Evolutionary conservation across 53 echinoderm and acorn worm species (phyloP).

Genomic region (Holothuria leucospilota): DNA sequence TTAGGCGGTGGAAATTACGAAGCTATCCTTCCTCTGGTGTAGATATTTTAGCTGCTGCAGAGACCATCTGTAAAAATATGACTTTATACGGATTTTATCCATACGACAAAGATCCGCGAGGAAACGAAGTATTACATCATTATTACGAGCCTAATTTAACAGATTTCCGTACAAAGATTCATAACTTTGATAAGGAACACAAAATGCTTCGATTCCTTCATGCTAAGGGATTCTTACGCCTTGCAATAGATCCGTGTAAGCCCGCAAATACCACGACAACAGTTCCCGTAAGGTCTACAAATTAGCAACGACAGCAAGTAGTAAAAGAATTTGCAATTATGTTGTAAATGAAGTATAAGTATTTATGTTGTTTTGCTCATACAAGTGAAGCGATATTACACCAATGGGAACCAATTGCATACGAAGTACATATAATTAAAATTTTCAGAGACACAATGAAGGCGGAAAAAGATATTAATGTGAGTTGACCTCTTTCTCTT

Average conservation of each 20-base stretch:
- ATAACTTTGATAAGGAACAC: conserved; percentile 26
- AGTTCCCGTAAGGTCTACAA: too few species aligned
- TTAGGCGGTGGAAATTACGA: background rate
- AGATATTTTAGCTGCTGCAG: conserved; percentile 41
- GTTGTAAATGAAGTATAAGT: too few species aligned
- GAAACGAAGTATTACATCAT: conserved; percentile 12
- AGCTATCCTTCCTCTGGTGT: conserved; percentile 32
- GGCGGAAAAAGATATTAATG: too few species aligned
- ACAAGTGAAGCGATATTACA: too few species aligned
- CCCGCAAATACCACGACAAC: too few species aligned
- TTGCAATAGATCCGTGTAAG: background rate
- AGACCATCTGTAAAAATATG: conserved; percentile 26
- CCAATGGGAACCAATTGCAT: too few species aligned
- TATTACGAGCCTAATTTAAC: conserved; percentile 31
- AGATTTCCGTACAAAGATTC: background rate
- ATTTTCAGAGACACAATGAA: too few species aligned
- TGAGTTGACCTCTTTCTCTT: too few species aligned
- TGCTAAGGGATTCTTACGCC: background rate
- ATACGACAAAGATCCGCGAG: conserved; percentile 30
- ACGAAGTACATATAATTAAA: too few species aligned
- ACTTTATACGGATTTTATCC: conserved; percentile 50
- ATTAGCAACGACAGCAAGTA: too few species aligned
- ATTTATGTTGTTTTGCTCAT: too few species aligned
- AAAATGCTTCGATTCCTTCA: conserved; percentile 2
- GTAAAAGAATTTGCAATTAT: too few species aligned